Evolutionary conservation across 2,797 vertebrate species (phyloP), one percentile per base, ranked within the genome.

Genomic region (Austrolebias charrua): DNA sequence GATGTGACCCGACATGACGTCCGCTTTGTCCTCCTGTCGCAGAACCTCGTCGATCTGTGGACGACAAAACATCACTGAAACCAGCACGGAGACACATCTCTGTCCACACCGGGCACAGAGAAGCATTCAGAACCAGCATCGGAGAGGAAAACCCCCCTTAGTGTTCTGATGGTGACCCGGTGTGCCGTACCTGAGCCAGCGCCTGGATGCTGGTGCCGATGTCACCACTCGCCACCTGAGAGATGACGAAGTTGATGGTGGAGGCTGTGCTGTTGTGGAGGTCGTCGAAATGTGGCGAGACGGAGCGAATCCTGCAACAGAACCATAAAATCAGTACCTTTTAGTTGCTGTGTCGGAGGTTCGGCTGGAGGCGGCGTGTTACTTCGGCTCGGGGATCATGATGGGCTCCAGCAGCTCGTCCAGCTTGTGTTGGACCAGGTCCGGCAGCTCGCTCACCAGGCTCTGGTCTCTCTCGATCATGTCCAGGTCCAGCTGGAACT

Each of bases 181-280:
- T 8, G 4, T n/a, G 47, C 0, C 6, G 11, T 71, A 98, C 97
- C 96, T 99, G 98, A 14, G 96, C 95, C 81, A 99, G 90, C 44
- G 96, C 98, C 86, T 98, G 96, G 74, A 99, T 95, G 78, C 96
- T 99, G n/a, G 96, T 95, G 82, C 94, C 96, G 48, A 98, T 98
- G 87, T 99, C 97, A 6, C 96, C 94, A 60, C 96, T 99, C 48
- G 96, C 96, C 75, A 99, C 96, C 89, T 99, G 98, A 19, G 98
- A 99, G 87, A 99, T 97, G 54, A 99, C 96, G 35, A 97, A 98
- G 88, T 98, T 99, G 89, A 99, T 98, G 60, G 96, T 98, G 88
- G 97, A 99, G 71, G 96, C 94, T 2, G 95, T 97, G 84, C 95
- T 98, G 89, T 97, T 98, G 90, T 98, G 97, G 81, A 99, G 93